phyloP scores from a whole-genome alignment of 1,140 invertebrate species.

The Acromyrmex heyeri region DNA sequence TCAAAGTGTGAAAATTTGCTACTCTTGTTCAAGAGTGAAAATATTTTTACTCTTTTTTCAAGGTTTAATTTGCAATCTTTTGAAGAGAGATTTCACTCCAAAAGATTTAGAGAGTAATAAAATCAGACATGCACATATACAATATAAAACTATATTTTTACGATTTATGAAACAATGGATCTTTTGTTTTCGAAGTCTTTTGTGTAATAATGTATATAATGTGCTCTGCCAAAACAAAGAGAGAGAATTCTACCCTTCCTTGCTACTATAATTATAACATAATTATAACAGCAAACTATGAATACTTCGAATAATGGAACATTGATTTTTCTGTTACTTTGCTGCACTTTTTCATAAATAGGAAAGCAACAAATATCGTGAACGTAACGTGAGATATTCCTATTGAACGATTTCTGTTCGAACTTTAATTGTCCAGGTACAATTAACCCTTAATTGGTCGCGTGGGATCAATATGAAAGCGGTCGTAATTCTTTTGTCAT shows the following conservation, averaged over 20 bases:
- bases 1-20: no score
- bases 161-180: background rate
- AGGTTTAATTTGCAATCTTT: no score
- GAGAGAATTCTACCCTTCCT: no score
- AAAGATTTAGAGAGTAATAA: background rate
- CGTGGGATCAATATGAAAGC: background rate
- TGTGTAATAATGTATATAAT: background rate
- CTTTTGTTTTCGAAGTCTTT: background rate
- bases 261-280: background rate
- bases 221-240: background rate
- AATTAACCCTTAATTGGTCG: background rate
- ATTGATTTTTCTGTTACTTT: background rate
- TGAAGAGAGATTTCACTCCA: no score
- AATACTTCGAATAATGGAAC: conserved; percentile 1
- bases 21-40: no score
- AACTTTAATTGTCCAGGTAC: background rate
- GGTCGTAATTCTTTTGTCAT: conserved; percentile 3
- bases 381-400: background rate
- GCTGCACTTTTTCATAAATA: background rate
- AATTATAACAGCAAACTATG: background rate
- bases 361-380: background rate
- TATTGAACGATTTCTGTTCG: background rate
- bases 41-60: no score
- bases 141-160: background rate
- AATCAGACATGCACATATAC: background rate